Evolutionary conservation across 1,140 invertebrate species (phyloP).

Genomic region (Campodea augens): DNA sequence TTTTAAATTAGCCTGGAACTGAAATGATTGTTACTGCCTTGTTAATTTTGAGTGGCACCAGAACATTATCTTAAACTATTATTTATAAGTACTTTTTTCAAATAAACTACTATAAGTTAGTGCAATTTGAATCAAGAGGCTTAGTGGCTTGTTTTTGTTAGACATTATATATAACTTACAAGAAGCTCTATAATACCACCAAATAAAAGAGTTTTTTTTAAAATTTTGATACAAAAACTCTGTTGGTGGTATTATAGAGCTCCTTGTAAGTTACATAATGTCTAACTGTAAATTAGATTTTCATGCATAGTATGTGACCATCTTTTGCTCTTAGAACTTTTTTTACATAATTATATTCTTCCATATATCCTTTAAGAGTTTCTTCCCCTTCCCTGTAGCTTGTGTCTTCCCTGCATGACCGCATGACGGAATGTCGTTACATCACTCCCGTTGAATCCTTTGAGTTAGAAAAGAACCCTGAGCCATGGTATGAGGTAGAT

Average conservation of each 20-base stretch:
- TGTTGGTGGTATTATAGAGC: not conserved
- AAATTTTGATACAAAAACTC: not conserved
- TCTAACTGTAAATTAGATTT: not conserved
- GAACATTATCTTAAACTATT: too few species aligned
- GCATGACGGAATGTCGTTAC: slow-evolving; percentile 66
- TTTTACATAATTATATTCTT: too few species aligned
- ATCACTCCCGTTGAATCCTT: slow-evolving; percentile 44
- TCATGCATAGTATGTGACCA: too few species aligned
- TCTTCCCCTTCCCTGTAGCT: slow-evolving; percentile 24
- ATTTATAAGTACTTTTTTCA: too few species aligned
- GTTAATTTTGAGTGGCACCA: not conserved
- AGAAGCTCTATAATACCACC: too few species aligned
- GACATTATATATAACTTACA: too few species aligned
- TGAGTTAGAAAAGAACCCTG: slow-evolving; percentile 37
- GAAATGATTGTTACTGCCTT: not conserved
- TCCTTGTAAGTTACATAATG: too few species aligned
- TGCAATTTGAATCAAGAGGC: too few species aligned
- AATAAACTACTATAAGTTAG: too few species aligned
- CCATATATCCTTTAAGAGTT: too few species aligned
- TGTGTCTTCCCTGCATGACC: slow-evolving; percentile 48
- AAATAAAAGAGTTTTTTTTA: not conserved
- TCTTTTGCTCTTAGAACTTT: too few species aligned
- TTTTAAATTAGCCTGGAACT: not conserved
- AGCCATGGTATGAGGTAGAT: slow-evolving; percentile 66
- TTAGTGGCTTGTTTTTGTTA: too few species aligned